Conservation (phyloP, 2,113 vertebrate species). For the Anguilla rostrata region DNA sequence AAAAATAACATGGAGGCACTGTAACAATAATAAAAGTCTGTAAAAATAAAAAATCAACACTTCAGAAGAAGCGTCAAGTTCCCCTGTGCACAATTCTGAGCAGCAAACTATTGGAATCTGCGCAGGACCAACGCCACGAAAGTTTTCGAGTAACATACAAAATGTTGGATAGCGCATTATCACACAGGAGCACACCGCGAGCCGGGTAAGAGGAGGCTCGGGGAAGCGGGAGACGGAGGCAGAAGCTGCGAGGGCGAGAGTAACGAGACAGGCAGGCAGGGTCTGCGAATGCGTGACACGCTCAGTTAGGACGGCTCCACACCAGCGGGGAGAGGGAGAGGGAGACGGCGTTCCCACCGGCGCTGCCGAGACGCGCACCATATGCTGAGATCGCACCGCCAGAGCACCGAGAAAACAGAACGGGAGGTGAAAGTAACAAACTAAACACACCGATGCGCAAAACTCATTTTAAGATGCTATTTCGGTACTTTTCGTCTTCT, state of each 20-base stretch:
- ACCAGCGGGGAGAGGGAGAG: slow-evolving; percentile 9
- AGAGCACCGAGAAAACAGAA: background rate
- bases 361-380: slow-evolving; percentile 3
- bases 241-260: slow-evolving; percentile 6
- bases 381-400: slow-evolving; percentile 1
- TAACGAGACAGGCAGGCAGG: background rate
- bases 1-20: background rate
- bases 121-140: background rate
- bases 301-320: background rate
- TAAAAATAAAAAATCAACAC: background rate
- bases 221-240: background rate
- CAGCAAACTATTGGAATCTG: background rate
- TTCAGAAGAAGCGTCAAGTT: background rate
- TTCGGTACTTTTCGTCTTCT: background rate
- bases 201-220: background rate
- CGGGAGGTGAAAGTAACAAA: background rate
- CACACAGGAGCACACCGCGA: background rate
- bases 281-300: background rate
- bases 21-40: background rate
- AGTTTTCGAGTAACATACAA: background rate
- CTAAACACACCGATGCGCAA: background rate
- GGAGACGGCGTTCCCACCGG: background rate
- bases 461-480: background rate
- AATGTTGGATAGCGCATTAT: background rate
- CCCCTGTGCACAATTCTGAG: background rate